phyloP scores from a whole-genome alignment of 1,140 invertebrate genomes.

The Melanaphis sacchari region DNA sequence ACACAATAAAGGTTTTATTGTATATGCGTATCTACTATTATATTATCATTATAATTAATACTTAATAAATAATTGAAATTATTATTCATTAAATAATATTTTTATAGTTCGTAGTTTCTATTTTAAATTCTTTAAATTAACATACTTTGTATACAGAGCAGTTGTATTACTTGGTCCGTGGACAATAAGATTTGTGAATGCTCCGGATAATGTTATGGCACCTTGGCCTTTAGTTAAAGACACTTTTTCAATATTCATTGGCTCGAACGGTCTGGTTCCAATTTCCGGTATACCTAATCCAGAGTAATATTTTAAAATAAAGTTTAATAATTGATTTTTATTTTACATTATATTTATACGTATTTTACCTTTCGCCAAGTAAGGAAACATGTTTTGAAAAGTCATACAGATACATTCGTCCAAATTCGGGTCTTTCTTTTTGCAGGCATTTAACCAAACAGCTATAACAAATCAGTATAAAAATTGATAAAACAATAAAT shows the following conservation, averaged over 20 bases:
- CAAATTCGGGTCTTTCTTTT: slow-evolving; percentile 63
- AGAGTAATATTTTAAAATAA: not conserved
- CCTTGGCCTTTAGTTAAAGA: slow-evolving; percentile 64
- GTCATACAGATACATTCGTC: slow-evolving; percentile 63
- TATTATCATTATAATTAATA: not conserved
- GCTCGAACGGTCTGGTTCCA: slow-evolving; percentile 65
- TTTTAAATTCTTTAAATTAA: not conserved
- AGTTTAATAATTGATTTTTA: slow-evolving; percentile 28
- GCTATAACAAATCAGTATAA: slow-evolving; percentile 61
- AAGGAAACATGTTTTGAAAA: slow-evolving; percentile 65
- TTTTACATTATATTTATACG: not conserved
- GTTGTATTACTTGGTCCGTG: slow-evolving; percentile 66
- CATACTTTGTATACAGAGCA: slow-evolving; percentile 64
- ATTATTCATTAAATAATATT: not conserved
- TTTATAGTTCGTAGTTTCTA: not conserved
- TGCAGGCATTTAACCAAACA: slow-evolving; percentile 64
- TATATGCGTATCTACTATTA: not conserved
- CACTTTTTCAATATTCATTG: slow-evolving; percentile 64
- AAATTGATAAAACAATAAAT: not conserved
- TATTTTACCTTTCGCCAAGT: slow-evolving; percentile 64
- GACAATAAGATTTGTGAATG: slow-evolving; percentile 64
- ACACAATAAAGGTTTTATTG: too few relatives aligned
- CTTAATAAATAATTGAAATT: not conserved
- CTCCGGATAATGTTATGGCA: slow-evolving; percentile 64
- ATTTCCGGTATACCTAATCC: slow-evolving; percentile 65